Percentiles rank a stretch among this genome's conserved stretches.
Conservation (phyloP, 2,113 vertebrate species). For the Balaeniceps rex region DNA sequence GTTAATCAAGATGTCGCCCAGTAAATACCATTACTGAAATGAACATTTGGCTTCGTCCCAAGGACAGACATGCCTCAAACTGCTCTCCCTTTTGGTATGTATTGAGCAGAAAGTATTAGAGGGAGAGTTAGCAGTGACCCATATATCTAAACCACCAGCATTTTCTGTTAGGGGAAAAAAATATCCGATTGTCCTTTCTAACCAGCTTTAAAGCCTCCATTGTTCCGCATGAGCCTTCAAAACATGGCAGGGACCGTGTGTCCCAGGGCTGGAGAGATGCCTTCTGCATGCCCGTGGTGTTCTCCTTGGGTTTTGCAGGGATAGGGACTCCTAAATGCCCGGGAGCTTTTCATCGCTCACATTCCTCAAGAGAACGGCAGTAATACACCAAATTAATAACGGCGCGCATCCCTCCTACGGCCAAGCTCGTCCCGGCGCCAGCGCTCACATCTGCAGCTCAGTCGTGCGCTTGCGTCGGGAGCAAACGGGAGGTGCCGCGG, state of each 20-base stretch:
- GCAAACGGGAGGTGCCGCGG: rapidly evolving
- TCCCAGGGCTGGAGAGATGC: not conserved
- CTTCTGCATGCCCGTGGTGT: not conserved
- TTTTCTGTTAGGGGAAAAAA: constrained; percentile 44
- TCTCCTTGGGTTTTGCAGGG: not conserved
- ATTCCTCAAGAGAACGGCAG: rapidly evolving
- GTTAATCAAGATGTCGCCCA: constrained; percentile 51
- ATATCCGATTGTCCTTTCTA: constrained; percentile 30
- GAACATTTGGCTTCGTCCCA: not conserved
- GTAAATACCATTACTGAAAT: constrained; percentile 36
- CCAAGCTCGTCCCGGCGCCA: not conserved
- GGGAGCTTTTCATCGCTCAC: rapidly evolving
- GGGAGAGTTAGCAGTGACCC: constrained; percentile 27
- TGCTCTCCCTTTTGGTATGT: constrained; percentile 19
- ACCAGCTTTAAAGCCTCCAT: not conserved
- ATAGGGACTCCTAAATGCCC: not conserved
- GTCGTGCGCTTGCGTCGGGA: rapidly evolving
- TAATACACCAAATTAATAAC: not conserved
- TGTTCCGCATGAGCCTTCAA: not conserved
- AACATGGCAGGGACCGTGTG: not conserved
- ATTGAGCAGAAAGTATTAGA: constrained; percentile 38
- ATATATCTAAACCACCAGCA: not conserved
- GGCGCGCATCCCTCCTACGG: rapidly evolving
- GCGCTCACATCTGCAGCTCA: not conserved
- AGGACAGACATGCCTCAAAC: constrained; percentile 16